Evolutionary conservation across 2,888 invertebrate genomes (phyloP).

Genomic region (Limnephilus auricula): DNA sequence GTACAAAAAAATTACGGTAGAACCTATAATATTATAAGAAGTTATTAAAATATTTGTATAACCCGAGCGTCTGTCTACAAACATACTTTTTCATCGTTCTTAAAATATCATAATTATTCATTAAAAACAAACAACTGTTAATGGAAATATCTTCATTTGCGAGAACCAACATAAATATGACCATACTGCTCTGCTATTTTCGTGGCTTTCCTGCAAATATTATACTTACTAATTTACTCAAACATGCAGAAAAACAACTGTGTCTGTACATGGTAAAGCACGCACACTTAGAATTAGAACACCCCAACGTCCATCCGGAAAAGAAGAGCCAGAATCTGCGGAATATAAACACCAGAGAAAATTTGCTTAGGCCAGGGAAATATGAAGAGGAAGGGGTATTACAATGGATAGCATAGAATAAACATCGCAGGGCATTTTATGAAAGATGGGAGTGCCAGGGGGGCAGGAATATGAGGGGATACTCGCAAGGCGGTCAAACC

Average conservation of each 20-base stretch:
- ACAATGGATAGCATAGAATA: conserved; percentile 70
- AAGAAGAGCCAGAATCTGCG: conserved; percentile 67
- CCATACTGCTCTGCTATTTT: conserved; percentile 12
- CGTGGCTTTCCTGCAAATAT: conserved; percentile 58
- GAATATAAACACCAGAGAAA: conserved; percentile 70
- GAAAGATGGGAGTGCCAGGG: conserved; percentile 62
- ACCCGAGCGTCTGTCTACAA: not conserved
- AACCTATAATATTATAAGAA: no score
- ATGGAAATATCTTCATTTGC: conserved; percentile 54
- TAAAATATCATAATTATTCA: conserved; percentile 48
- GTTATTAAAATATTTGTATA: not conserved
- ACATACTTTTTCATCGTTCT: conserved; percentile 29
- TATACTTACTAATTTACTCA: conserved; percentile 63
- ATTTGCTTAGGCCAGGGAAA: conserved; percentile 79
- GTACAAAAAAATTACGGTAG: not conserved
- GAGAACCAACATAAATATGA: conserved; percentile 43
- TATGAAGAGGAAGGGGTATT: conserved; percentile 68
- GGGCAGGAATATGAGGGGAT: conserved; percentile 49
- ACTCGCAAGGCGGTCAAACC: conserved; percentile 64
- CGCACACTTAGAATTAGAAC: conserved; percentile 17
- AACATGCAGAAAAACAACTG: conserved; percentile 39
- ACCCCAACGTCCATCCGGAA: conserved; percentile 59
- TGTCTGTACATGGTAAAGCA: conserved; percentile 45
- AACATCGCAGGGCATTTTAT: conserved; percentile 66
- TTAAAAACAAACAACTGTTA: conserved; percentile 52